phyloP scores from a whole-genome alignment of 2,113 vertebrate genomes.

The Columba livia region DNA sequence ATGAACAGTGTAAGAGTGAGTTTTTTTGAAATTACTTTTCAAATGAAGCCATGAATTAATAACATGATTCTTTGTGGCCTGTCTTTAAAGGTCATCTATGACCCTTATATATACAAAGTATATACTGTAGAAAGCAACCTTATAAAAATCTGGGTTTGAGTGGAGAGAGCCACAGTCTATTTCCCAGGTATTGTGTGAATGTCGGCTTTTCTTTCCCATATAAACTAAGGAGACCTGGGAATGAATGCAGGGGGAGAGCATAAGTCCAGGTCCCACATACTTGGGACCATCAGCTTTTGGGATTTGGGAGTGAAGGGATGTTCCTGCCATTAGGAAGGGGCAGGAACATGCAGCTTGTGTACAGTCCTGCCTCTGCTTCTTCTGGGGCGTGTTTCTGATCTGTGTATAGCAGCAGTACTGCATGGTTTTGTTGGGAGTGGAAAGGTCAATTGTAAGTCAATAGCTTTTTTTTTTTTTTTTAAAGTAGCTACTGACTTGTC shows the following conservation, averaged over 20 bases:
- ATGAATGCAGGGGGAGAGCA: accelerated
- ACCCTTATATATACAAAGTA: neutral
- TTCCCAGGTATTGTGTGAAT: neutral
- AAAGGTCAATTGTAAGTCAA: conserved; percentile 58
- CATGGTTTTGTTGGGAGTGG: neutral
- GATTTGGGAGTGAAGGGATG: neutral
- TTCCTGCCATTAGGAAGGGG: neutral
- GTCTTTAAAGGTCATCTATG: neutral
- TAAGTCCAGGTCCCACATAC: neutral
- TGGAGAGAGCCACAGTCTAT: neutral
- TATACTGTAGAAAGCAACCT: neutral
- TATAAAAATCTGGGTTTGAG: neutral
- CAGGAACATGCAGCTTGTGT: neutral
- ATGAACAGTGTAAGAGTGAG: neutral
- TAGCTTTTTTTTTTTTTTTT: neutral
- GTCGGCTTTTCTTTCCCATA: neutral
- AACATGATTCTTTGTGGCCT: neutral
- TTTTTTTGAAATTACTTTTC: neutral
- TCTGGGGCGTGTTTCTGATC: neutral
- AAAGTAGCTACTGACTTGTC: neutral
- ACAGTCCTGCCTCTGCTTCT: neutral
- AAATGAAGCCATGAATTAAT: neutral
- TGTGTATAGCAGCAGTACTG: neutral
- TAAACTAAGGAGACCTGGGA: neutral
- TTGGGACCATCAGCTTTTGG: neutral